A percentile compares a stretch with the other conserved stretches of the same genome.
Conservation (phyloP, 2,888 invertebrate species). For the Pomacea canaliculata region DNA sequence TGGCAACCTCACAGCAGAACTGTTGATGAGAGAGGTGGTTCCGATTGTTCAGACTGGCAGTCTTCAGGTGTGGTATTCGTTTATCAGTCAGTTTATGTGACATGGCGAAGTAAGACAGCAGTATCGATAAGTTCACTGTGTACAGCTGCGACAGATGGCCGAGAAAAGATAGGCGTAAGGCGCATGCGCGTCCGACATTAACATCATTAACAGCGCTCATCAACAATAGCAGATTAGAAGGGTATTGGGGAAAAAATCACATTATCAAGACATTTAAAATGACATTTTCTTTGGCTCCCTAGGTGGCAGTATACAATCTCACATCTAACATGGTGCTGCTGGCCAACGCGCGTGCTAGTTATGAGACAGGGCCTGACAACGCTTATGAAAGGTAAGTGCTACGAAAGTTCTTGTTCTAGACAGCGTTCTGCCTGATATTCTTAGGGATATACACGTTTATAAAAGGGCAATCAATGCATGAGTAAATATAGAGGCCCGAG, state of each 20-base stretch:
- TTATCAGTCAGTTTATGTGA: too few relatives aligned
- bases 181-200: too few relatives aligned
- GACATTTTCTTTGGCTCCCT: not conserved
- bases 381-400: conserved; percentile 47
- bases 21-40: conserved; percentile 44
- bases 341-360: conserved; percentile 44
- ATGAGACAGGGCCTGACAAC: conserved; percentile 42
- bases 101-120: too few relatives aligned
- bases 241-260: too few relatives aligned
- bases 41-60: conserved; percentile 51
- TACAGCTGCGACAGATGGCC: too few relatives aligned
- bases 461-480: too few relatives aligned
- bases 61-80: conserved; percentile 30
- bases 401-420: not conserved
- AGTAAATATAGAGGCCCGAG: too few relatives aligned
- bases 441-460: not conserved
- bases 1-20: conserved; percentile 45
- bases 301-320: conserved; percentile 51
- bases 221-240: too few relatives aligned
- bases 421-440: not conserved
- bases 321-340: conserved; percentile 44
- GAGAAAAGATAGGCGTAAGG: too few relatives aligned
- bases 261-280: too few relatives aligned
- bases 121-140: too few relatives aligned
- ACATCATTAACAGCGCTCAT: too few relatives aligned